A percentile compares a stretch with the other conserved stretches of the same genome.
Evolutionary conservation across 1,140 invertebrate species (phyloP).

Genomic region (Homalodisca vitripennis): DNA sequence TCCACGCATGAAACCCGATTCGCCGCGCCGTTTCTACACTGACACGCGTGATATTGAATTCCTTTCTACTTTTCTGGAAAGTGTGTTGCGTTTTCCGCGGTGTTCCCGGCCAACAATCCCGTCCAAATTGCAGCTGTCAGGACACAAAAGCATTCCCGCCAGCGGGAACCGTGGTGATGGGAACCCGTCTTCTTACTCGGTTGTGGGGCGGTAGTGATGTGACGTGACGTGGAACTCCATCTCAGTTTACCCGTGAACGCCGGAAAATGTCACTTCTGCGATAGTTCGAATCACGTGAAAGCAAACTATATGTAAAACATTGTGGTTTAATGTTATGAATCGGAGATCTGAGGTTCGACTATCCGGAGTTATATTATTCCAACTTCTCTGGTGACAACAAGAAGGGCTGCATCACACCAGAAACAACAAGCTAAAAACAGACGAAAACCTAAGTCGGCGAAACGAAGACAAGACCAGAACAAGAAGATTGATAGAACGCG

Average conservation of each 20-base stretch:
- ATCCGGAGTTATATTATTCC: no score
- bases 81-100: not conserved
- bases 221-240: not conserved
- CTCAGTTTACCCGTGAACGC: no score
- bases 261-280: no score
- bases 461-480: not conserved
- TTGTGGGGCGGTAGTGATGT: not conserved
- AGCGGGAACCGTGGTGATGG: not conserved
- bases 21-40: not conserved
- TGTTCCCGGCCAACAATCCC: no score
- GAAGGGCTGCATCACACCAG: not conserved
- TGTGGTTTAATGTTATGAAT: no score
- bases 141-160: not conserved
- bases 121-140: no score
- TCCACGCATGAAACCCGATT: not conserved
- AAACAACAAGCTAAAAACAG: not conserved
- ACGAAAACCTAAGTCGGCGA: not conserved
- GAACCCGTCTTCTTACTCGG: no score
- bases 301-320: no score
- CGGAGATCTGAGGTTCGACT: no score
- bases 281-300: no score
- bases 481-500: constrained; percentile 7
- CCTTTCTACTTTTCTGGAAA: constrained; percentile 1
- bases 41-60: constrained; percentile 16
- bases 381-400: not conserved